Evolutionary conservation across 2,888 invertebrate species (phyloP), one percentile per base, ranked within the genome.

Genomic region (Caenorhabditis imperialis): DNA sequence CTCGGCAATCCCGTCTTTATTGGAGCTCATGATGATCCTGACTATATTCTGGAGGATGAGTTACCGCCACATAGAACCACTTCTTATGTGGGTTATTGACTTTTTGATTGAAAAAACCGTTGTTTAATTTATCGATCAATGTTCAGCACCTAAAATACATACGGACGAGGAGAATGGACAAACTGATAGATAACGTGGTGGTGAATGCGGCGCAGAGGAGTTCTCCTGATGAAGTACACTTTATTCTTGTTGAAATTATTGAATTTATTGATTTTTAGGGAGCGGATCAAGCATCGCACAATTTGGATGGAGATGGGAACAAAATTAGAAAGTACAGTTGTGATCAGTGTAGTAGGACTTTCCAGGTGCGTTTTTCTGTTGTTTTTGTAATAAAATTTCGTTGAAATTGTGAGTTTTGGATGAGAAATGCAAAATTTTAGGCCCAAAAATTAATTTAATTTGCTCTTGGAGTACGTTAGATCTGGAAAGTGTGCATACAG

Each of bases 1-100:
- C 69, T 78, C 1, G 78, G 78, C 16, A 75, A 77, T 45, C 54
- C 75, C 6, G 69, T 78, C 1, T 81, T 65, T 48, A 71, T 77
- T 8, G 71, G 75, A 50, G 51, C 57, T 16, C 40, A 55, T 3
- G 55, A 55, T 18, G 35, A 51, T 42, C n/a, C 47, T 1, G 25
- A 16, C 8, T 55, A 55, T 37, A 38, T 65, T 22, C 18, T 65
- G 3, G 72, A 63, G 0, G 62, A 58, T 10, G 69, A 44, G 6
- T 5, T 50, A 1, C 48, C 40, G 6, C 38, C 20, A 6, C 25
- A 62, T 10, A 37, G 69, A 14, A 45, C 51, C 22, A 51, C 25
- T 53, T 50, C 35, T 23, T 62, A 61, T 40, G 55, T 69, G 18
- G 53, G 57, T 48, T 30, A 33, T 18, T 30, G 10, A 30, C 6